Conservation (phyloP, 2,113 vertebrate genomes). For the Piliocolobus tephrosceles region DNA sequence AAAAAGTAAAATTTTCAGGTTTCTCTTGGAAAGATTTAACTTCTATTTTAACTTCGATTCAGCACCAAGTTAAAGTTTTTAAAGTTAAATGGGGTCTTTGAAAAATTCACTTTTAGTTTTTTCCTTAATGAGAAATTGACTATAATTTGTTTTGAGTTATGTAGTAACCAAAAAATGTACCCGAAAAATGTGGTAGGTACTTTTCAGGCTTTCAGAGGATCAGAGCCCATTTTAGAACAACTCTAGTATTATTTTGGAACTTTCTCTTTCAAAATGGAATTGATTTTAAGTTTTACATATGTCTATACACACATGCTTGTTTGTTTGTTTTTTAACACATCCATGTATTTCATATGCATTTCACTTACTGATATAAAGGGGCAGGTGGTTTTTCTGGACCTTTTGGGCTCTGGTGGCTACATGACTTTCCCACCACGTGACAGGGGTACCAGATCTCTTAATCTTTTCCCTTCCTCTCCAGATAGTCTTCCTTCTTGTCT, state of each 20-base stretch:
- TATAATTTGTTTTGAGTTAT: not conserved
- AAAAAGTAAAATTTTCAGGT: not conserved
- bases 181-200: not conserved
- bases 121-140: not conserved
- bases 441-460: not conserved
- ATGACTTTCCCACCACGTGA: not conserved
- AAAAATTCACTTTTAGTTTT: constrained; percentile 5
- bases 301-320: not conserved
- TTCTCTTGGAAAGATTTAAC: not conserved
- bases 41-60: not conserved
- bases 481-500: not conserved
- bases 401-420: not conserved
- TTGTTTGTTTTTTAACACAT: not conserved
- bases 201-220: not conserved
- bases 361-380: not conserved
- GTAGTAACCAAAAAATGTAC: not conserved
- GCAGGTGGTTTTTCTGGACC: not conserved
- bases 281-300: not conserved
- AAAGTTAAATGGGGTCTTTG: not conserved
- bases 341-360: not conserved
- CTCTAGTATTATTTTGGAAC: not conserved
- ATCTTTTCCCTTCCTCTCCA: not conserved
- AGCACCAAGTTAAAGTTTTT: not conserved
- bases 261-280: not conserved
- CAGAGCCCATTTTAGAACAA: not conserved